Base-by-base conservation (phyloP, 1,140 invertebrate species). In the Galendromus occidentalis region DNA sequence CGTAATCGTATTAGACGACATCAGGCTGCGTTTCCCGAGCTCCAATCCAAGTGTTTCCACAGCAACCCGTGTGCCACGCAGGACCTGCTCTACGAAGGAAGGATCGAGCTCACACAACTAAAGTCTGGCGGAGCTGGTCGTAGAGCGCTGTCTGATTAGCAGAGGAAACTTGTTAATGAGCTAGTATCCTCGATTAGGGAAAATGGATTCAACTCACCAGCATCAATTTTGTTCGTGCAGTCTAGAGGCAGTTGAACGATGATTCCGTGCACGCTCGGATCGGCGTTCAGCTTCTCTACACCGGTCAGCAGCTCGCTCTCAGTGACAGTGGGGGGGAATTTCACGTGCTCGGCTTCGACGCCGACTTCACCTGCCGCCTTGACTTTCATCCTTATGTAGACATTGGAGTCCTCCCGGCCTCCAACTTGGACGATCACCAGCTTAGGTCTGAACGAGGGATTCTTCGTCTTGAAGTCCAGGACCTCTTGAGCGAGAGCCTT, bases 311-410 rank as follows among this genome's bases (percentile, higher is more conserved):
- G 73, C 80, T 97, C 87, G 45, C 75, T 71, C 79, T 98, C 86
- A 12, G 88, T 93, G 14, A 83, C 87, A 12, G 85, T 83, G 9
- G 82, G 82, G 0, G 90, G 85, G 67, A 97, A 77, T 70, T 88
- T 82, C 0, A 94, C 74, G 73, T 93, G 89, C 66, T 83, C 79
- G 0, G 86, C 87, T 20, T 80, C 74, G 42, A 97, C 91, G 66
- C 94, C 95, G 69, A 98, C 88, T 71, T 93, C 86, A 30, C 77
- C 81, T 0, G 93, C 93, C 7, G 89, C 86, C 76, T 90, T 93
- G 20, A 95, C 82, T 79, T 98, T 99, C 84, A 91, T 92, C 44
- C 87, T 79, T 74, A 99, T 98, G 75, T 98, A 99, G 6, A 98
- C 92, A 80, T 97, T 98, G n/a, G 94, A 98, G 77, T 98, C 95